phyloP scores from a whole-genome alignment of 2,113 vertebrate species.

The Eurypyga helias region DNA sequence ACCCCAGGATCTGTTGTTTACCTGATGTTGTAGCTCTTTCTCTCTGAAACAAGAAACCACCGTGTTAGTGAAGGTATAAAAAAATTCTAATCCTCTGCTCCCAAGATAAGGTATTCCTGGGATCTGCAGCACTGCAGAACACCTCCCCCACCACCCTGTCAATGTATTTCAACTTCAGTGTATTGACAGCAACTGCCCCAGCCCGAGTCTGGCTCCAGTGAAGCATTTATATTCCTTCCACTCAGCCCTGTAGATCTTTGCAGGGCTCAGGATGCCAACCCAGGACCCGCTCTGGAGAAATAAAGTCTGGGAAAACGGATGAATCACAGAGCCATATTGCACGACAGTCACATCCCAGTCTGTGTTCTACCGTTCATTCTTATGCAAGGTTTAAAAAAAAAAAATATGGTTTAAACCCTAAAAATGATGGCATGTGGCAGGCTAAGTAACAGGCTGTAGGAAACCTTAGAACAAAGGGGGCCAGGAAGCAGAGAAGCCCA shows the following conservation, averaged over 20 bases:
- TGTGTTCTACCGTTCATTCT: not conserved
- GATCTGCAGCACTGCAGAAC: not conserved
- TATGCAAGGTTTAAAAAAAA: not conserved
- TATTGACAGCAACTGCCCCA: conserved; percentile 46
- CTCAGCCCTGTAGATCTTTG: not conserved
- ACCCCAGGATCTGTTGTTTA: not conserved
- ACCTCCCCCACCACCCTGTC: conserved; percentile 1
- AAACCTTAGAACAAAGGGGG: not conserved
- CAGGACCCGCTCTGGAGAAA: not conserved
- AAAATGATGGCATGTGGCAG: not conserved
- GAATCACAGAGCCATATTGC: conserved; percentile 32
- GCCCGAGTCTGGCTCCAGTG: conserved; percentile 29
- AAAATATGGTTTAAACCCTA: not conserved
- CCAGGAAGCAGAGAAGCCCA: not conserved
- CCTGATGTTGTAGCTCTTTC: not conserved
- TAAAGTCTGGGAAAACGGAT: conserved; percentile 15
- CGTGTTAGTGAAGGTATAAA: not conserved
- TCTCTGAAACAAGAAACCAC: not conserved
- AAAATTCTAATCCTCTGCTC: not conserved
- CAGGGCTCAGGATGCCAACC: conserved; percentile 9
- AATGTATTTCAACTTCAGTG: conserved; percentile 7
- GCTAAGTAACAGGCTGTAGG: not conserved
- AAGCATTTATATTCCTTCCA: conserved; percentile 45
- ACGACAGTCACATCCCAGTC: not conserved
- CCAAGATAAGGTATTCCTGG: not conserved